Percentiles rank a stretch among this genome's conserved stretches.
Conservation (phyloP, 2,797 vertebrate species). For the Hozukius guyotensis region DNA sequence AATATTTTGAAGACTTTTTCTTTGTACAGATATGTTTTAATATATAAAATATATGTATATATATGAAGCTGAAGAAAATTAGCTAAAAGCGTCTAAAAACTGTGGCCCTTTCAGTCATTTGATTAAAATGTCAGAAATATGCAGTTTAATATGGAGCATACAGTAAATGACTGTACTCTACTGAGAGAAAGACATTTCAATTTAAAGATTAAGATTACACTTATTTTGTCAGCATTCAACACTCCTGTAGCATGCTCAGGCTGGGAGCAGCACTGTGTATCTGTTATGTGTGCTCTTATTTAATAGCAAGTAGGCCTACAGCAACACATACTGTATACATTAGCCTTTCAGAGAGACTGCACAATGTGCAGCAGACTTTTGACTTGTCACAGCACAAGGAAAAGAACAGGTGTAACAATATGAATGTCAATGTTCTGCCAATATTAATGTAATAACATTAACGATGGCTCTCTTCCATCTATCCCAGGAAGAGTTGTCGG, state of each 20-base stretch:
- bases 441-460: conserved; percentile 4
- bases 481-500: conserved; percentile 3
- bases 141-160: background rate
- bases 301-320: background rate
- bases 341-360: background rate
- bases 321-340: background rate
- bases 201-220: background rate
- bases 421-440: background rate
- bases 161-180: background rate
- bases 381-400: background rate
- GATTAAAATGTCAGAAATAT: background rate
- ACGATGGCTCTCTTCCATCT: background rate
- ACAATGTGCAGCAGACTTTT: background rate
- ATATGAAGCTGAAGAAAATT: too few relatives aligned
- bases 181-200: background rate
- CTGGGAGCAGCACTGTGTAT: background rate
- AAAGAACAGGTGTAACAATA: background rate
- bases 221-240: background rate
- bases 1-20: too few relatives aligned
- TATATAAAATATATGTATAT: too few relatives aligned
- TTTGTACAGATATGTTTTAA: too few relatives aligned
- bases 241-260: background rate
- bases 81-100: too few relatives aligned
- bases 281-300: background rate
- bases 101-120: too few relatives aligned